These are phyloP conservation scores for Drosophila stalkeri DNA, from an alignment of 2,888 invertebrate genomes.

Conservation along the genomic window DNA sequence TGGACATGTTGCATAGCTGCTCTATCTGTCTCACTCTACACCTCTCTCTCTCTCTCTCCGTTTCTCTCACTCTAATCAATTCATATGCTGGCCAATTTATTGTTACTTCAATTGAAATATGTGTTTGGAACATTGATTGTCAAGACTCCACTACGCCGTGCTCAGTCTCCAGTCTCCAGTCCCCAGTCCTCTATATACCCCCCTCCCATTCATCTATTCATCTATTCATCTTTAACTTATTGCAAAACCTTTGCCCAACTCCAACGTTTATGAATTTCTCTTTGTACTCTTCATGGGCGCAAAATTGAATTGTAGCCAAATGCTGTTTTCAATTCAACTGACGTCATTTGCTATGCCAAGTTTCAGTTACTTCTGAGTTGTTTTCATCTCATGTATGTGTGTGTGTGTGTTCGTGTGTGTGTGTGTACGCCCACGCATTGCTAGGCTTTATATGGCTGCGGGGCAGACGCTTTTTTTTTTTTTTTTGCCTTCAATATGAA, in stretches of 20 bases:
- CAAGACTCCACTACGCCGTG: too few relatives aligned
- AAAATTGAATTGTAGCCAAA: constrained; percentile 14
- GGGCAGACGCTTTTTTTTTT: constrained; percentile 38
- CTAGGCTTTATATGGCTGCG: constrained; percentile 39
- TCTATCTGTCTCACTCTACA: background rate
- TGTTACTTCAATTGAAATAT: constrained; percentile 1
- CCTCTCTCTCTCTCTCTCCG: background rate
- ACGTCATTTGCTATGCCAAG: constrained; percentile 35
- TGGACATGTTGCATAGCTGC: too few relatives aligned
- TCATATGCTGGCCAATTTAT: constrained; percentile 4
- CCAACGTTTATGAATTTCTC: constrained; percentile 3
- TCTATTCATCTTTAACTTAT: too few relatives aligned
- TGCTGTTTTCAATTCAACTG: constrained; percentile 23
- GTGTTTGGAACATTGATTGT: background rate
- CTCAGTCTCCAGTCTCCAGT: too few relatives aligned
- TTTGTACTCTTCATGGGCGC: background rate
- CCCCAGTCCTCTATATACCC: too few relatives aligned
- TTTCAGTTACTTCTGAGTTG: background rate
- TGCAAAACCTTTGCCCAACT: too few relatives aligned
- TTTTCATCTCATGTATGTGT: background rate
- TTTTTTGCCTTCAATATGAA: constrained; percentile 14
- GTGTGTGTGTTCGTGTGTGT: background rate
- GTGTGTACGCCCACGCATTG: background rate
- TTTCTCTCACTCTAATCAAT: too few relatives aligned
- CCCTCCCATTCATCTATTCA: too few relatives aligned